Percentiles rank a stretch among this genome's conserved stretches.
Evolutionary conservation across 2,888 invertebrate species (phyloP).

Genomic region (Drosophila meridiana): DNA sequence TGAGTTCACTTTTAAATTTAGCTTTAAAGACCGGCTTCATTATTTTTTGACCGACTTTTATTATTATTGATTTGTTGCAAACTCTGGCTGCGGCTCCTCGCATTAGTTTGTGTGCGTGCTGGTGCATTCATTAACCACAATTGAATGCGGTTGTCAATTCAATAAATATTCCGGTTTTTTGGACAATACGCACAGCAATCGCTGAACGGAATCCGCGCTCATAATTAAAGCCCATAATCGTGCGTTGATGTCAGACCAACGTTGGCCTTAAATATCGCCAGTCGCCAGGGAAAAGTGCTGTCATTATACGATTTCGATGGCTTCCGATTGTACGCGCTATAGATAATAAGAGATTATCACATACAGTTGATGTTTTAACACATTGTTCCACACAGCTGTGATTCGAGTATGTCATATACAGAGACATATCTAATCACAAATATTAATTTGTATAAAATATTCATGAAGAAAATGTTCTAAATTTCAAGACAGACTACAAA

Average conservation of each 20-base stretch:
- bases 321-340: background rate
- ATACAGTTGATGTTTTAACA: background rate
- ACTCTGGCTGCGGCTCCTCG: slow-evolving; percentile 1
- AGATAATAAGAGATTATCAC: background rate
- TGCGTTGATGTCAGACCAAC: slow-evolving; percentile 26
- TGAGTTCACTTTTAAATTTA: background rate
- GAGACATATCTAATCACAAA: background rate
- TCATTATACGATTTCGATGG: slow-evolving; percentile 7
- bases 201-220: slow-evolving; percentile 9
- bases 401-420: background rate
- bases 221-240: slow-evolving; percentile 66
- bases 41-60: slow-evolving; percentile 5
- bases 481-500: background rate
- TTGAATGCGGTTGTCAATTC: slow-evolving; percentile 58
- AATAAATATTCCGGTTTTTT: slow-evolving; percentile 62
- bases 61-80: slow-evolving; percentile 12
- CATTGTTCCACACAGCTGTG: background rate
- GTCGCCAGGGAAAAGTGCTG: slow-evolving; percentile 6
- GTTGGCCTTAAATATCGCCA: slow-evolving; percentile 3
- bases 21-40: background rate
- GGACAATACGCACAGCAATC: slow-evolving; percentile 20
- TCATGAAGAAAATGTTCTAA: too few species aligned
- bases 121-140: slow-evolving; percentile 52
- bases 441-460: background rate
- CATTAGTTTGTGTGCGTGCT: slow-evolving; percentile 7